A percentile compares a stretch with the other conserved stretches of the same genome.
Conservation (phyloP, 2,113 vertebrate genomes). For the Columba livia region DNA sequence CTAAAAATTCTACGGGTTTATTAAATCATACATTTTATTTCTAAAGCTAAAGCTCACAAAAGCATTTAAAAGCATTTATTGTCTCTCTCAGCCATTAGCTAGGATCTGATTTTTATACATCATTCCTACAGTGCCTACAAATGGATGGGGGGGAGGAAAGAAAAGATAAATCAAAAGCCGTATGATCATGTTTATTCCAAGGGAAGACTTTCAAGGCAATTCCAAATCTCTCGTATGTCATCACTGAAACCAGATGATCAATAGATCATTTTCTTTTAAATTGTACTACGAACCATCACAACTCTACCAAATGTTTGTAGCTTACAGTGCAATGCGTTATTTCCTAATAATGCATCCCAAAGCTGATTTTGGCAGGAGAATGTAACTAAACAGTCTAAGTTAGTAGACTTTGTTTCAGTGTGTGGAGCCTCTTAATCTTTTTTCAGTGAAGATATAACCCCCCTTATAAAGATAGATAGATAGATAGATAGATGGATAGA, state of each 20-base stretch:
- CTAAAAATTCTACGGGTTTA: conserved; percentile 14
- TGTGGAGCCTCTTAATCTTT: background rate
- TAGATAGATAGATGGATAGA: too few relatives aligned
- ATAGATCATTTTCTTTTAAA: background rate
- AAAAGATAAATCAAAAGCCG: background rate
- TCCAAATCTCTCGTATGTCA: background rate
- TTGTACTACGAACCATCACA: background rate
- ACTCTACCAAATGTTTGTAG: background rate
- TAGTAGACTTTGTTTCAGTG: background rate
- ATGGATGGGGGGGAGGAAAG: background rate
- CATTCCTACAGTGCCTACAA: background rate
- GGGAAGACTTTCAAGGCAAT: background rate
- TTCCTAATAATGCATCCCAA: background rate
- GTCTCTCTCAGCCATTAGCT: background rate
- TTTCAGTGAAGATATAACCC: background rate
- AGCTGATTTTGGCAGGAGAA: background rate
- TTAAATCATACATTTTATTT: conserved; percentile 27
- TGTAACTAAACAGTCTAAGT: background rate
- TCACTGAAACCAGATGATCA: background rate
- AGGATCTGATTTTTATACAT: background rate
- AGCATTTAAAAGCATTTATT: conserved; percentile 30
- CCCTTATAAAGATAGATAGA: too few relatives aligned
- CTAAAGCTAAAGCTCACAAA: background rate
- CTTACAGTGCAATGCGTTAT: background rate
- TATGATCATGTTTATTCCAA: background rate